A percentile compares a stretch with the other conserved stretches of the same genome.
Conservation (phyloP, 2,888 invertebrate genomes). For the Calameuta idolon region DNA sequence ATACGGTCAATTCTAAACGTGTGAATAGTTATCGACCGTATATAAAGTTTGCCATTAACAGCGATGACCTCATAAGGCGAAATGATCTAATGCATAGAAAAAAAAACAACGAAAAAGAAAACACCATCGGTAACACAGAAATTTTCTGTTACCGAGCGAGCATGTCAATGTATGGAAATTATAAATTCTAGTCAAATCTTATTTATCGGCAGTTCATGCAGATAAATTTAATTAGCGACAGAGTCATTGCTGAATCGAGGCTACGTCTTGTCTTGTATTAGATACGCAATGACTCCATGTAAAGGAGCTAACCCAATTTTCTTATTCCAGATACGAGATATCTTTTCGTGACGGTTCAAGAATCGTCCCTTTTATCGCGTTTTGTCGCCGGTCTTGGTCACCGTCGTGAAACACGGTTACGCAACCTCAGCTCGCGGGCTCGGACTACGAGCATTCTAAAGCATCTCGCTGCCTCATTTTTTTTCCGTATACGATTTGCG, state of each 20-base stretch:
- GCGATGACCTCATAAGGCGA: not conserved
- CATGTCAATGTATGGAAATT: not conserved
- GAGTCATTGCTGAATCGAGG: not conserved
- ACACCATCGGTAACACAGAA: not conserved
- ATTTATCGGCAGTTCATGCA: not conserved
- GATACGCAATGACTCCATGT: conserved; percentile 22
- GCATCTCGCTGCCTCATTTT: not conserved
- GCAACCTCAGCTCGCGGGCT: conserved; percentile 29
- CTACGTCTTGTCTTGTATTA: not conserved
- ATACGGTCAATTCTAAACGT: not conserved
- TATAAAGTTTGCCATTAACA: not conserved
- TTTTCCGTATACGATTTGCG: not conserved
- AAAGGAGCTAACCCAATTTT: conserved; percentile 52
- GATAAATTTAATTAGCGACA: not conserved
- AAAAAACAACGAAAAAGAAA: no score
- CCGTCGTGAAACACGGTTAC: conserved; percentile 47
- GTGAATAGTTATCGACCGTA: not conserved
- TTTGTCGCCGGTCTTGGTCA: conserved; percentile 33
- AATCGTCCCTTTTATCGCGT: conserved; percentile 52
- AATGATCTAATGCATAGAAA: not conserved
- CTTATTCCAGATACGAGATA: conserved; percentile 51
- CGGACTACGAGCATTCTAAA: not conserved
- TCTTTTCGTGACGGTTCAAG: conserved; percentile 54
- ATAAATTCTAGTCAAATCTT: not conserved
- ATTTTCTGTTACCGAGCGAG: not conserved